phyloP scores from a whole-genome alignment of 2,797 vertebrate species.

The Holocentrus rufus region DNA sequence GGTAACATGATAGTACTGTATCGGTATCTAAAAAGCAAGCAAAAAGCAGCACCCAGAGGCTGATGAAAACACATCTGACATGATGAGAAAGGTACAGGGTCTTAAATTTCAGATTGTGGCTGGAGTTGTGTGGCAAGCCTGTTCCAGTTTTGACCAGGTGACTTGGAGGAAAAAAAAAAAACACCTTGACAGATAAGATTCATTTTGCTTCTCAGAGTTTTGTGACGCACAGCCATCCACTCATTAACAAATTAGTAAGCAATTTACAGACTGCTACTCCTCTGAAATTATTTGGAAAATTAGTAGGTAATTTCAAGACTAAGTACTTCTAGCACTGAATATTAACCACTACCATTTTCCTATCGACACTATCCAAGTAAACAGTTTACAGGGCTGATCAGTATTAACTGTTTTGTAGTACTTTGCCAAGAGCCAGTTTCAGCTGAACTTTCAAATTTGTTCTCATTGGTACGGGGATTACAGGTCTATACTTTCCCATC shows the following conservation, averaged over 20 bases:
- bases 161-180: no score
- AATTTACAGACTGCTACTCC: not conserved
- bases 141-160: no score
- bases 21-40: not conserved
- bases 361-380: not conserved
- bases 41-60: not conserved
- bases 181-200: no score
- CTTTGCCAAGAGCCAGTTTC: not conserved
- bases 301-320: no score
- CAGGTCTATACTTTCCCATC: slow-evolving; percentile 54
- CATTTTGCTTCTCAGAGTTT: no score
- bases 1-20: not conserved
- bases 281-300: not conserved
- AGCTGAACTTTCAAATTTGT: slow-evolving; percentile 24
- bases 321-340: no score
- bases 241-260: not conserved
- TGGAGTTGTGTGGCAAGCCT: no score
- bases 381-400: not conserved
- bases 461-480: slow-evolving; percentile 57
- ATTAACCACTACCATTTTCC: not conserved
- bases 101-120: no score
- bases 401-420: not conserved
- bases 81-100: not conserved
- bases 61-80: not conserved
- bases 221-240: no score